These are phyloP conservation scores for Heterotilapia buettikoferi DNA, from an alignment of 2,113 vertebrate species.

Conservation along the genomic window DNA sequence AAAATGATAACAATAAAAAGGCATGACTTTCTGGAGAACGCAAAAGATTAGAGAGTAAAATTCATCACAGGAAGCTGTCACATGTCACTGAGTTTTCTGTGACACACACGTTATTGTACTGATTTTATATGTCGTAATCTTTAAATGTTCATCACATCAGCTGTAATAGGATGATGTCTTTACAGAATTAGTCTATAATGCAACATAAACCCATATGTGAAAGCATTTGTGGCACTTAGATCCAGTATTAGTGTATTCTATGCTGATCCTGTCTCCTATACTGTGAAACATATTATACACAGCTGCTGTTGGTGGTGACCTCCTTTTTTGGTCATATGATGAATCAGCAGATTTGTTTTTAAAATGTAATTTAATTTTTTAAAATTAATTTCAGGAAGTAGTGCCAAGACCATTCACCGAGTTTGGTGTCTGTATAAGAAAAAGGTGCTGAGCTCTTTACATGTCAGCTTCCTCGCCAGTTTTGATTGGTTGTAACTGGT, in stretches of 20 bases:
- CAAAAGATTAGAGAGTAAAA: neutral
- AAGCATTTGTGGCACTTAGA: neutral
- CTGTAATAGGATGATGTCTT: neutral
- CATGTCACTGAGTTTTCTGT: neutral
- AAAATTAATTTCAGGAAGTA: neutral
- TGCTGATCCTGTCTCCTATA: neutral
- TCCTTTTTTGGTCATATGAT: neutral
- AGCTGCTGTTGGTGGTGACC: neutral
- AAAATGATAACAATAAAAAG: neutral
- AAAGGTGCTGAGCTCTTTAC: neutral
- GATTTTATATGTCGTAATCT: neutral
- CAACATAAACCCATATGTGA: neutral
- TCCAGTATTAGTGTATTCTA: neutral
- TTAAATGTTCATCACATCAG: neutral
- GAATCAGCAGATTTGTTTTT: neutral
- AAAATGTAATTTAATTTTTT: fast-evolving
- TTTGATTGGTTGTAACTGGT: neutral
- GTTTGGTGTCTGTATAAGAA: neutral
- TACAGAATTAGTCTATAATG: neutral
- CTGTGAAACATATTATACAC: neutral
- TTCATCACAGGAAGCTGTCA: neutral
- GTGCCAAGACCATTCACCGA: neutral
- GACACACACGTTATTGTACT: neutral
- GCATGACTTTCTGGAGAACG: neutral
- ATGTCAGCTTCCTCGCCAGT: neutral